Evolutionary conservation across 2,113 vertebrate genomes (phyloP).

Genomic region (Istiophorus platypterus): DNA sequence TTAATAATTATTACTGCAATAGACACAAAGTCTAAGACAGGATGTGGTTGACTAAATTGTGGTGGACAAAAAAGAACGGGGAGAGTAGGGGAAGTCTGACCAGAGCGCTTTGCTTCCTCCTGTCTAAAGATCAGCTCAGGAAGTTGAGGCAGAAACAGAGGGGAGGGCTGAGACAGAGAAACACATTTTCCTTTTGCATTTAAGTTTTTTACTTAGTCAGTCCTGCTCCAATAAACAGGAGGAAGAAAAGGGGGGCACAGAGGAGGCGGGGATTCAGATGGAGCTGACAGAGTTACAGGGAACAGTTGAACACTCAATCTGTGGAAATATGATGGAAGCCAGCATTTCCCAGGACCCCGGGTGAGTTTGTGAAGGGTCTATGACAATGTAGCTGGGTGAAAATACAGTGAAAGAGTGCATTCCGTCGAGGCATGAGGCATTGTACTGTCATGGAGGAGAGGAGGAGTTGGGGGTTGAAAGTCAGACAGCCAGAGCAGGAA

Average conservation of each 20-base stretch:
- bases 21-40: not conserved
- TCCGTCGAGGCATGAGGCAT: not conserved
- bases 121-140: slow-evolving; percentile 68
- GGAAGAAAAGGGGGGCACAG: slow-evolving; percentile 61
- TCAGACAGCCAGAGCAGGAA: slow-evolving; percentile 62
- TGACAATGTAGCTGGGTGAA: not conserved
- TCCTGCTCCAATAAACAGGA: slow-evolving; percentile 48
- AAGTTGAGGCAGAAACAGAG: slow-evolving; percentile 61
- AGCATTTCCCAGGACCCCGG: slow-evolving; percentile 55
- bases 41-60: not conserved
- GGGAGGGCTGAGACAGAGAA: slow-evolving; percentile 57
- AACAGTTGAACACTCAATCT: slow-evolving; percentile 17
- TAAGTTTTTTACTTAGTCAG: slow-evolving; percentile 69
- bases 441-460: not conserved
- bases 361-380: slow-evolving; percentile 50
- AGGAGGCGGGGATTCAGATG: slow-evolving; percentile 68
- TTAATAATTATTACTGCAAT: not conserved
- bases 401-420: not conserved
- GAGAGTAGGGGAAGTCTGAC: slow-evolving; percentile 61
- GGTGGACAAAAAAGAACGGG: not conserved
- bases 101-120: slow-evolving; percentile 67
- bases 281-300: slow-evolving; percentile 42
- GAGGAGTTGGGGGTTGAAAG: slow-evolving; percentile 38
- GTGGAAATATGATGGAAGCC: slow-evolving; percentile 71
- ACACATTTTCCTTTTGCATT: slow-evolving; percentile 61